Conservation (phyloP, 37 sponge, comb jelly and placozoan species). For the Lycopodina hypogea region DNA sequence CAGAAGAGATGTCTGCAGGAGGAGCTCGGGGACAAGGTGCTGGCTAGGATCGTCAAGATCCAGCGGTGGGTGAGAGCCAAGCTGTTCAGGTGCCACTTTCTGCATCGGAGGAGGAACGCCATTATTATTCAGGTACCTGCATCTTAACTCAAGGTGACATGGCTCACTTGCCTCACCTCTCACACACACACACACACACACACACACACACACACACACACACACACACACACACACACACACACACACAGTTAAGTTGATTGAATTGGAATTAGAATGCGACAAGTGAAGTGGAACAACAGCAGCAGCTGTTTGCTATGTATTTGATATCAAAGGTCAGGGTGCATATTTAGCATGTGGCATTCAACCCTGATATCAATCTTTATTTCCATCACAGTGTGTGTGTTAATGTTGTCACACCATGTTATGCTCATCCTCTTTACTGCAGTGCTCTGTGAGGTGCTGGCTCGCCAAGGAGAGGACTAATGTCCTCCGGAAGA, state of each 20-base stretch:
- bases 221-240: background rate
- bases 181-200: background rate
- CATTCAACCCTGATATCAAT: too few species aligned
- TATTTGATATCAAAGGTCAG: too few species aligned
- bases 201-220: background rate
- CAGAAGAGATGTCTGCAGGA: conserved; percentile 72
- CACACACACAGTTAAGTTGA: too few species aligned
- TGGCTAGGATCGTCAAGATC: conserved; percentile 72
- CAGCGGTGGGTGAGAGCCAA: conserved; percentile 83
- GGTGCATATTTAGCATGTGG: too few species aligned
- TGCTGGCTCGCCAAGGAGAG: conserved; percentile 48
- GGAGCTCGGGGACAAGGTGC: conserved; percentile 68
- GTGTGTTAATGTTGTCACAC: too few species aligned
- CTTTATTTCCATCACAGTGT: too few species aligned
- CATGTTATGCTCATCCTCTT: too few species aligned
- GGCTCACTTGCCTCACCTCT: background rate
- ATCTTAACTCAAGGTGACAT: background rate
- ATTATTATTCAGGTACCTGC: conserved; percentile 59
- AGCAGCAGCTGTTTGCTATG: too few species aligned
- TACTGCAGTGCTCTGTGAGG: conserved; percentile 40
- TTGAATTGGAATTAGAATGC: too few species aligned
- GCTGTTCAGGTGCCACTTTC: conserved; percentile 50
- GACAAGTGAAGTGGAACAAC: too few species aligned
- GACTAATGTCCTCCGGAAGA: conserved; percentile 16
- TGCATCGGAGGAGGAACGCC: conserved; percentile 52